Evolutionary conservation across 2,888 invertebrate species (phyloP).

Genomic region (Acleris holmiana): DNA sequence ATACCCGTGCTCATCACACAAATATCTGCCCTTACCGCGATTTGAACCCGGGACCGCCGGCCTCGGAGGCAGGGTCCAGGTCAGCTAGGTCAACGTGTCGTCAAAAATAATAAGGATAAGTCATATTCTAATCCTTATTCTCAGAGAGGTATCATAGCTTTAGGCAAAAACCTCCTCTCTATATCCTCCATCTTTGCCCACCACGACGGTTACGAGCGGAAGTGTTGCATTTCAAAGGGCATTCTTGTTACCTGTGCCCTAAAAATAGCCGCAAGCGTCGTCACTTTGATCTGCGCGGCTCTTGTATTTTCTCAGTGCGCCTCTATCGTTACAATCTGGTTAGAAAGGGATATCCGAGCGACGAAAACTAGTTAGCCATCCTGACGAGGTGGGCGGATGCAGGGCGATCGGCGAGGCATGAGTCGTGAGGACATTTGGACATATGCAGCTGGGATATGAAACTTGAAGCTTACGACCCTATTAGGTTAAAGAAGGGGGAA

Average conservation of each 20-base stretch:
- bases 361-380: too few species aligned
- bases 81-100: too few species aligned
- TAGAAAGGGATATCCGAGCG: too few species aligned
- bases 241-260: slow-evolving; percentile 82
- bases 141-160: background rate
- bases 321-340: too few species aligned
- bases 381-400: slow-evolving; percentile 35
- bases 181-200: slow-evolving; percentile 46
- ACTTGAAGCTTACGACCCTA: too few species aligned
- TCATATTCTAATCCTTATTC: slow-evolving; percentile 19
- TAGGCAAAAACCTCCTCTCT: slow-evolving; percentile 43
- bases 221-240: slow-evolving; percentile 82
- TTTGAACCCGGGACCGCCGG: too few species aligned
- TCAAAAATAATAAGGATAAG: too few species aligned
- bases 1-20: too few species aligned
- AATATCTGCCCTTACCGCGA: too few species aligned
- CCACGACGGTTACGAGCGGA: slow-evolving; percentile 69
- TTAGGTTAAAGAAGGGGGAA: too few species aligned
- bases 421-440: background rate
- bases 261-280: slow-evolving; percentile 62
- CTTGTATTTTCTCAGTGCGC: too few species aligned
- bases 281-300: slow-evolving; percentile 28
- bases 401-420: slow-evolving; percentile 16
- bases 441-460: background rate
- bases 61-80: too few species aligned